Conservation (phyloP, 2,113 vertebrate species). For the Camelus dromedarius region DNA sequence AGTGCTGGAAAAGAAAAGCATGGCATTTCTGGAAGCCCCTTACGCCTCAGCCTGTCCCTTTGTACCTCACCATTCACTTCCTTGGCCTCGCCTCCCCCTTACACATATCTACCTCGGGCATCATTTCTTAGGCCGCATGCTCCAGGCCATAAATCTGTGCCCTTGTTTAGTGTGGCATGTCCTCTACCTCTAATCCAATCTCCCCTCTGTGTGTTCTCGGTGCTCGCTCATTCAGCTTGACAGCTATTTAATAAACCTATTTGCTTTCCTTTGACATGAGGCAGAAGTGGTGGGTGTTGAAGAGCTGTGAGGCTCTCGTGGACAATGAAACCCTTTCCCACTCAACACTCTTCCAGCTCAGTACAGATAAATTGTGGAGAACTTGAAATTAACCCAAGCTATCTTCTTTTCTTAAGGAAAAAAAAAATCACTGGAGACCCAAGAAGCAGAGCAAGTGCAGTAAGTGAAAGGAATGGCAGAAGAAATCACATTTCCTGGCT, state of each 20-base stretch:
- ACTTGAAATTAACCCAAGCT: constrained; percentile 89
- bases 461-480: constrained; percentile 67
- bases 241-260: constrained; percentile 94
- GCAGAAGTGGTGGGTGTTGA: constrained; percentile 92
- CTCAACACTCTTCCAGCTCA: constrained; percentile 90
- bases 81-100: not conserved
- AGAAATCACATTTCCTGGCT: constrained; percentile 76
- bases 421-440: constrained; percentile 61
- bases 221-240: constrained; percentile 88
- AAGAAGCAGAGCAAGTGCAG: constrained; percentile 53
- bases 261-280: constrained; percentile 91
- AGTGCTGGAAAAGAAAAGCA: not conserved
- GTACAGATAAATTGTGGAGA: constrained; percentile 90
- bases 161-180: constrained; percentile 89
- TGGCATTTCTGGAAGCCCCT: not conserved
- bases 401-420: constrained; percentile 75
- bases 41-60: not conserved
- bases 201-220: constrained; percentile 87
- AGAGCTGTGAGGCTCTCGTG: constrained; percentile 88
- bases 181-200: constrained; percentile 90
- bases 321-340: constrained; percentile 91
- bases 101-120: constrained; percentile 68
- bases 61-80: not conserved
- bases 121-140: constrained; percentile 73
- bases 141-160: constrained; percentile 88